Evolutionary conservation across 1,140 invertebrate genomes (phyloP).

Genomic region (Sycophaga agraensis): DNA sequence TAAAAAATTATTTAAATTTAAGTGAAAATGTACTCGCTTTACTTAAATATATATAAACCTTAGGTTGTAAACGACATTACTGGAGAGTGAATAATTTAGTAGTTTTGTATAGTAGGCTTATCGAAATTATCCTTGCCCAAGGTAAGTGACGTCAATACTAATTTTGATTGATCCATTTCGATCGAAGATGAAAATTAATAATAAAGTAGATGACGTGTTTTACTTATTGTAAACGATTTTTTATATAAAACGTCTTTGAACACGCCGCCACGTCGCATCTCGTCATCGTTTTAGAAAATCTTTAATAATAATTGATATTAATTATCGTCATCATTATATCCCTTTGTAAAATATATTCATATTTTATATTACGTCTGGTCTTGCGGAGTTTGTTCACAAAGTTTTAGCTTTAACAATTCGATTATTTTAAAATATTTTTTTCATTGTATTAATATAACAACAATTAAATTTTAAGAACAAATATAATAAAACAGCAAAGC

Average conservation of each 20-base stretch:
- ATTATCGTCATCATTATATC: constrained; percentile 18
- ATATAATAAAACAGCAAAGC: too few relatives aligned
- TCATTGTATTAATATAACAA: too few relatives aligned
- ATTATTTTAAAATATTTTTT: neutral
- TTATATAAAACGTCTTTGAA: neutral
- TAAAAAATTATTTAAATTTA: too few relatives aligned
- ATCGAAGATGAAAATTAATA: constrained; percentile 4
- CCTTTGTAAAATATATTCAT: constrained; percentile 45
- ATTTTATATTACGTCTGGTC: constrained; percentile 43
- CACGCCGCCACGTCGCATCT: neutral
- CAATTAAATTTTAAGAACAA: too few relatives aligned
- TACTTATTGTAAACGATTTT: neutral
- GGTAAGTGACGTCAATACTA: constrained; percentile 10
- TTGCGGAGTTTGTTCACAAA: constrained; percentile 36
- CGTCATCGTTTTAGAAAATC: neutral
- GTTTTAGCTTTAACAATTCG: constrained; percentile 25
- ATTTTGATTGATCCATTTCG: constrained; percentile 3
- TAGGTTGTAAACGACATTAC: too few relatives aligned
- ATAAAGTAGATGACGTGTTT: neutral
- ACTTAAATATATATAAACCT: too few relatives aligned
- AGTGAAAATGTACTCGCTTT: too few relatives aligned
- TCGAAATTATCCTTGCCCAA: constrained; percentile 7
- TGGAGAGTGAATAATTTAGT: neutral
- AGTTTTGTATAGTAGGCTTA: neutral
- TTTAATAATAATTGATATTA: constrained; percentile 12